Percentiles rank a stretch among this genome's conserved stretches.
Evolutionary conservation across 2,797 vertebrate genomes (phyloP).

Genomic region (Prionace glauca): DNA sequence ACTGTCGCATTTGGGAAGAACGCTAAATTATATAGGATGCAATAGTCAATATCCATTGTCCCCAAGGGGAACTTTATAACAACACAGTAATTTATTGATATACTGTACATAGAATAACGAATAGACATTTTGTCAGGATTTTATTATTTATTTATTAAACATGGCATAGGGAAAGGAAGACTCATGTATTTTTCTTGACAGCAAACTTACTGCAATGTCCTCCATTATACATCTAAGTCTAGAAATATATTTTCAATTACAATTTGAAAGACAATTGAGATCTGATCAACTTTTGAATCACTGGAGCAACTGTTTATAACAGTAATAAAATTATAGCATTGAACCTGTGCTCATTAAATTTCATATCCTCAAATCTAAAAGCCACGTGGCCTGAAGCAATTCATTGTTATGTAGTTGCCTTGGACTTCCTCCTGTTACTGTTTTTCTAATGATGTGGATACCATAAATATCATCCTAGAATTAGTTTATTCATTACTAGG

Average conservation of each 20-base stretch:
- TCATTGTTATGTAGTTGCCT: neutral
- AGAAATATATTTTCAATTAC: neutral
- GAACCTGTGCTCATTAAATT: neutral
- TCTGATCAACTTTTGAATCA: neutral
- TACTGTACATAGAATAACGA: neutral
- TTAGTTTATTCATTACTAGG: neutral
- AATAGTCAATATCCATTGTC: neutral
- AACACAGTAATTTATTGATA: neutral
- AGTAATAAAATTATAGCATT: neutral
- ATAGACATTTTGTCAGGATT: neutral
- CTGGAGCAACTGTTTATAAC: neutral
- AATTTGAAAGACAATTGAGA: neutral
- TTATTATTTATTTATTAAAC: slow-evolving; percentile 11
- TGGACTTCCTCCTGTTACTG: neutral
- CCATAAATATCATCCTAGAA: neutral
- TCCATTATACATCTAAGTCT: neutral
- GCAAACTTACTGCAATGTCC: neutral
- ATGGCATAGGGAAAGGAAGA: neutral
- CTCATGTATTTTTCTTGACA: neutral
- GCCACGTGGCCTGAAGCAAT: neutral
- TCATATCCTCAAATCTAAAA: neutral
- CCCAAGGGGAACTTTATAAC: neutral
- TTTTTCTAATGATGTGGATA: neutral
- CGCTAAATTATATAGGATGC: neutral
- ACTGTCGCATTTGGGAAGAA: neutral